A percentile compares a stretch with the other conserved stretches of the same genome.
Conservation (phyloP, 2,797 vertebrate species). For the Phrynocephalus guinanensis region DNA sequence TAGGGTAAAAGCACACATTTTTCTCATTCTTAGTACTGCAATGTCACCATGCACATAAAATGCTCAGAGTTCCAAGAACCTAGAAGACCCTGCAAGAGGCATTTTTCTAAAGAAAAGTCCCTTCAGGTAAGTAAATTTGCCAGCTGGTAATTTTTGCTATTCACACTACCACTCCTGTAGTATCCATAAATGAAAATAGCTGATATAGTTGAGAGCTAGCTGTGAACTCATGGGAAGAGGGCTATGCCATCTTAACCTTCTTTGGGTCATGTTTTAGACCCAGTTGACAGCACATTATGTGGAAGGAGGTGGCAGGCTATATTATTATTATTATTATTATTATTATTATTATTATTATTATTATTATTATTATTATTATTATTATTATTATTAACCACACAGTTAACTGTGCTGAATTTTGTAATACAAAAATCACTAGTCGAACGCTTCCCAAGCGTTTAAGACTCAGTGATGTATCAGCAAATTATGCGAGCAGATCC, state of each 20-base stretch:
- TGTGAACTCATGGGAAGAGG: background rate
- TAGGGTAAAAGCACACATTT: background rate
- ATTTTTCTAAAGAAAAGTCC: background rate
- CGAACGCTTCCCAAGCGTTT: too few species aligned
- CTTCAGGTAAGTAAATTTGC: too few species aligned
- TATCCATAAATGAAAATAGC: background rate
- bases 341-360: too few species aligned
- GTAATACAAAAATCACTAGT: too few species aligned
- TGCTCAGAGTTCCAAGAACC: background rate
- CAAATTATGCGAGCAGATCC: too few species aligned
- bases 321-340: too few species aligned
- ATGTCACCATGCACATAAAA: conserved; percentile 6
- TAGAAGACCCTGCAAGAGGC: too few species aligned
- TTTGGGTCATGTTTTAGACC: background rate
- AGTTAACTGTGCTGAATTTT: too few species aligned
- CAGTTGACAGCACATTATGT: background rate
- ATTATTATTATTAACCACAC: too few species aligned
- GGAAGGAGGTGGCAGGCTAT: background rate
- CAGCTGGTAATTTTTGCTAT: background rate
- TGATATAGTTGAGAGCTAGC: background rate
- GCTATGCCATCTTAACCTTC: background rate
- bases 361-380: too few species aligned
- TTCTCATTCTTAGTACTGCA: background rate
- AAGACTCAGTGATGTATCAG: too few species aligned
- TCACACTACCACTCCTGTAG: background rate